Evolutionary conservation across 2,113 vertebrate species (phyloP).

Genomic region (Scalopus aquaticus): DNA sequence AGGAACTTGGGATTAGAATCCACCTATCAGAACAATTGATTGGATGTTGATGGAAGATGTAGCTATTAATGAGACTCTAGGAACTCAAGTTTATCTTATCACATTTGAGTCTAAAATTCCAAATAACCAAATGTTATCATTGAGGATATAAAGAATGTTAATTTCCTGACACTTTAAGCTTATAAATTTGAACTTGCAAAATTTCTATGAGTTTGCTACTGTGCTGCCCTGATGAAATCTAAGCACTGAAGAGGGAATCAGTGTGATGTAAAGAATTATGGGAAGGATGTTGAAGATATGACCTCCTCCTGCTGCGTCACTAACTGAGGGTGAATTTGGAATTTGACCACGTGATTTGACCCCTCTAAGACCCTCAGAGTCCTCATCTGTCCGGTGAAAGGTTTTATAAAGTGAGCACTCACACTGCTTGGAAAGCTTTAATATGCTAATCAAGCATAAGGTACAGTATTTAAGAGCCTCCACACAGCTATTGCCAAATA

Average conservation of each 20-base stretch:
- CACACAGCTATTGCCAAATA: not conserved
- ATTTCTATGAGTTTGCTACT: slow-evolving; percentile 42
- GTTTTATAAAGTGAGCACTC: slow-evolving; percentile 23
- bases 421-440: not conserved
- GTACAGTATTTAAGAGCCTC: not conserved
- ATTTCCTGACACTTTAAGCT: slow-evolving; percentile 26
- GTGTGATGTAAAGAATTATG: not conserved
- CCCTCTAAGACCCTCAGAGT: slow-evolving; percentile 11
- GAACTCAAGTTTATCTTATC: slow-evolving; percentile 30
- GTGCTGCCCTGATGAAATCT: slow-evolving; percentile 21
- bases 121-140: slow-evolving; percentile 10
- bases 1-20: slow-evolving; percentile 24
- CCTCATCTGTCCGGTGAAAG: not conserved
- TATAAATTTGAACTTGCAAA: not conserved
- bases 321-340: not conserved
- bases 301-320: not conserved
- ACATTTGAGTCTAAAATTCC: slow-evolving; percentile 39
- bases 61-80: not conserved
- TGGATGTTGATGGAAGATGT: not conserved
- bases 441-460: not conserved
- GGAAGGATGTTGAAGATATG: not conserved
- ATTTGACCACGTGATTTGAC: not conserved
- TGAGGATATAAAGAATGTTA: not conserved
- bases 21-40: not conserved
- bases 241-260: not conserved